Conservation (phyloP, 64 coral and sea anemone genomes). For the Anthopleura sola region DNA sequence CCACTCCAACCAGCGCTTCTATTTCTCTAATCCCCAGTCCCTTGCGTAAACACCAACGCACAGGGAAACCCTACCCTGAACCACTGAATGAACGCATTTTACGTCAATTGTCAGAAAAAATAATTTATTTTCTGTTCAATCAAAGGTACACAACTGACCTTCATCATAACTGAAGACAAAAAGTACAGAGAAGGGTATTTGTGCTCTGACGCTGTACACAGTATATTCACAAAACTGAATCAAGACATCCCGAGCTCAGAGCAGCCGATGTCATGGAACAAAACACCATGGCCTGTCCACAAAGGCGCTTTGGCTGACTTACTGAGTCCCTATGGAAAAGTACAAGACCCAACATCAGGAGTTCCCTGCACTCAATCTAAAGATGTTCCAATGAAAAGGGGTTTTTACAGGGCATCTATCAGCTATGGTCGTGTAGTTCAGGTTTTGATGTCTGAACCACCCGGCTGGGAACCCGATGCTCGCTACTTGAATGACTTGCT, state of each 20-base stretch:
- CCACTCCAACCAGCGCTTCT: too few relatives aligned
- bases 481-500: background rate
- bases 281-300: background rate
- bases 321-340: background rate
- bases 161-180: background rate
- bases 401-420: background rate
- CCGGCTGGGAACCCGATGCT: background rate
- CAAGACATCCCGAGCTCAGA: background rate
- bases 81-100: too few relatives aligned
- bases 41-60: too few relatives aligned
- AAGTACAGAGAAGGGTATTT: background rate
- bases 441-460: background rate
- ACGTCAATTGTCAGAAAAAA: too few relatives aligned
- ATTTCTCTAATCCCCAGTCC: too few relatives aligned
- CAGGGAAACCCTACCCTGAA: too few relatives aligned
- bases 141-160: background rate
- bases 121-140: background rate
- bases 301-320: background rate
- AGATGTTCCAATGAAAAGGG: background rate
- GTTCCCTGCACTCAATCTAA: background rate
- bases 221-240: background rate
- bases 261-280: background rate
- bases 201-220: background rate
- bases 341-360: background rate
- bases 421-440: background rate